Conservation (phyloP, 2,797 vertebrate genomes). For the Varecia variegata region DNA sequence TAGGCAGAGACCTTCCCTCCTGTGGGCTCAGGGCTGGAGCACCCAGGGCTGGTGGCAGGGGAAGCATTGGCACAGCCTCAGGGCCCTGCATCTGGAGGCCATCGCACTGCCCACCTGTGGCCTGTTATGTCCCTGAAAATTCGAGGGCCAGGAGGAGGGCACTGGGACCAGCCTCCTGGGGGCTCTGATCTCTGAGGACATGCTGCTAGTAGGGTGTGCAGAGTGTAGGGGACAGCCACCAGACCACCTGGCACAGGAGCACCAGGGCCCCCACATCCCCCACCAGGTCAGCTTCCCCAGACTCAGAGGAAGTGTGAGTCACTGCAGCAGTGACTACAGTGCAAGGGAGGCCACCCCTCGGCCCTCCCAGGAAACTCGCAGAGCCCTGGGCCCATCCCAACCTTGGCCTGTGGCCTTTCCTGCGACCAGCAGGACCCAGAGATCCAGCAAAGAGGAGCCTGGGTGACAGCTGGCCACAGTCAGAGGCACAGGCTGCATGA, state of each 20-base stretch:
- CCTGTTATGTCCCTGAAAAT: background rate
- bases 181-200: background rate
- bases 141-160: background rate
- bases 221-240: background rate
- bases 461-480: background rate
- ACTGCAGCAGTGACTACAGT: background rate
- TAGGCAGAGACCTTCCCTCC: background rate
- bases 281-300: background rate
- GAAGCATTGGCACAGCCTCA: background rate
- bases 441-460: background rate
- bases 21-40: background rate
- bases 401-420: background rate
- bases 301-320: too few relatives aligned
- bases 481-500: background rate
- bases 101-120: background rate
- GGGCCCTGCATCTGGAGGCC: background rate
- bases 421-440: constrained; percentile 14
- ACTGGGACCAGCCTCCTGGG: background rate
- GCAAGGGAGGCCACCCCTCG: background rate
- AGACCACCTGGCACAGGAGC: background rate
- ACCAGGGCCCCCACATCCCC: background rate
- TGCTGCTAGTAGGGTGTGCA: background rate
- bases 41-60: too few relatives aligned
- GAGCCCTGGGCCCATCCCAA: background rate
- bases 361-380: constrained; percentile 22